Evolutionary conservation across 2,888 invertebrate species (phyloP).

Genomic region (Drosophila austrosaltans): DNA sequence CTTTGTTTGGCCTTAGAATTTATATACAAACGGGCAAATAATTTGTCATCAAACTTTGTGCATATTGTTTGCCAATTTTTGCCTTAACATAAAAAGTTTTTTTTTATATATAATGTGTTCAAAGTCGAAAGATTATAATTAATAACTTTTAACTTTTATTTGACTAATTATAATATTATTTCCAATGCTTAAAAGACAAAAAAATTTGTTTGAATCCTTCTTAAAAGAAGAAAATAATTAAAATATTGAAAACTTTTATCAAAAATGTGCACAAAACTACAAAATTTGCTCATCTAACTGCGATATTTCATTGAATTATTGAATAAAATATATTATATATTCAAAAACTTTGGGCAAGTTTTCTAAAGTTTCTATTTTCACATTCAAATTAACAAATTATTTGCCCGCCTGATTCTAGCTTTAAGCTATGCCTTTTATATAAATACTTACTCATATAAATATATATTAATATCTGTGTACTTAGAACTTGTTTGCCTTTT

Average conservation of each 20-base stretch:
- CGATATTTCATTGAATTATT: constrained; percentile 2
- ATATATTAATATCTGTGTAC: constrained; percentile 9
- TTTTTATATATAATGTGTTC: too few relatives aligned
- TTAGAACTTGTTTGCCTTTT: constrained; percentile 13
- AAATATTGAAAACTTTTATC: background rate
- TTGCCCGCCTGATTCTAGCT: background rate
- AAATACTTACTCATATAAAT: background rate
- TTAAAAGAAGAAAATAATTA: background rate
- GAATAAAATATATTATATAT: background rate
- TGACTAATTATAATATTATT: too few relatives aligned
- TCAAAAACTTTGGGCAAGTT: background rate
- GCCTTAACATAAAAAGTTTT: constrained; percentile 18
- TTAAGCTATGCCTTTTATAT: constrained; percentile 8
- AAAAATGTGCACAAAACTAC: background rate
- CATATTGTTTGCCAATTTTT: constrained; percentile 24
- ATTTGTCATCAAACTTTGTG: constrained; percentile 11
- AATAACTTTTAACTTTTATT: too few relatives aligned
- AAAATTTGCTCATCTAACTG: constrained; percentile 9
- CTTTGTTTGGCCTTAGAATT: constrained; percentile 12
- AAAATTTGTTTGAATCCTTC: background rate
- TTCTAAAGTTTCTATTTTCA: background rate
- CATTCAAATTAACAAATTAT: constrained; percentile 1
- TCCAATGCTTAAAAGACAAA: too few relatives aligned
- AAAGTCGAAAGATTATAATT: too few relatives aligned
- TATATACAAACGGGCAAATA: constrained; percentile 27